Conservation (phyloP, 2,888 invertebrate genomes). For the Sarcophaga carnaria region DNA sequence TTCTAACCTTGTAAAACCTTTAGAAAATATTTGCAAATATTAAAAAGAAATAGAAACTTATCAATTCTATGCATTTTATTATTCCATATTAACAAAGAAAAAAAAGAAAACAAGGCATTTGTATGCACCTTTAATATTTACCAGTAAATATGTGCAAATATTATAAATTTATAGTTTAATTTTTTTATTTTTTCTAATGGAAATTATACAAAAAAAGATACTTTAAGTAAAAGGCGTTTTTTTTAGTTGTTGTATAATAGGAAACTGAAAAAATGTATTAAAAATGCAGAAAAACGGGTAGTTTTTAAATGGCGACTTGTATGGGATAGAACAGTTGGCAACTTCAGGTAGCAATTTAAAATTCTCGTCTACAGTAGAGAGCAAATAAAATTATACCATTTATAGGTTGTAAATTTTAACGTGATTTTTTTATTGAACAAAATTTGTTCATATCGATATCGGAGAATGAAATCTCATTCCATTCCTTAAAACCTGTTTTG, state of each 20-base stretch:
- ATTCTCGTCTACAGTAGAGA: slow-evolving; percentile 3
- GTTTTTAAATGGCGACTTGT: slow-evolving; percentile 15
- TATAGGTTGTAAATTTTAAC: neutral
- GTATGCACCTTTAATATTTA: slow-evolving; percentile 28
- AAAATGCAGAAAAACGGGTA: slow-evolving; percentile 6
- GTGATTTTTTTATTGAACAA: neutral
- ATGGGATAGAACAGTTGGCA: slow-evolving; percentile 41
- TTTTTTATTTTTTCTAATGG: neutral
- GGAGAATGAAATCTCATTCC: too few relatives aligned
- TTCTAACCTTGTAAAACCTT: slow-evolving; percentile 46
- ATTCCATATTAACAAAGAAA: neutral
- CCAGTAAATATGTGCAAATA: slow-evolving; percentile 14
- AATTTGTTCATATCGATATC: too few relatives aligned
- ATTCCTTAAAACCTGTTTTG: too few relatives aligned
- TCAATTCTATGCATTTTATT: slow-evolving; percentile 1
- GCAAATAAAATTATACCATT: neutral
- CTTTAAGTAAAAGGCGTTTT: slow-evolving; percentile 40
- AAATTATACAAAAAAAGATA: neutral
- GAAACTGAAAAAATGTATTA: neutral
- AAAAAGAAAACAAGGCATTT: neutral
- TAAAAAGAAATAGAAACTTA: neutral
- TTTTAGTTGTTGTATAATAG: neutral
- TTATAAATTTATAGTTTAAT: neutral
- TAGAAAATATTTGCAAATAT: slow-evolving; percentile 28
- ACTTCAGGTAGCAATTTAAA: neutral